These are phyloP conservation scores for Cepaea nemoralis DNA, from an alignment of 1,140 invertebrate genomes.

Conservation along the genomic window DNA sequence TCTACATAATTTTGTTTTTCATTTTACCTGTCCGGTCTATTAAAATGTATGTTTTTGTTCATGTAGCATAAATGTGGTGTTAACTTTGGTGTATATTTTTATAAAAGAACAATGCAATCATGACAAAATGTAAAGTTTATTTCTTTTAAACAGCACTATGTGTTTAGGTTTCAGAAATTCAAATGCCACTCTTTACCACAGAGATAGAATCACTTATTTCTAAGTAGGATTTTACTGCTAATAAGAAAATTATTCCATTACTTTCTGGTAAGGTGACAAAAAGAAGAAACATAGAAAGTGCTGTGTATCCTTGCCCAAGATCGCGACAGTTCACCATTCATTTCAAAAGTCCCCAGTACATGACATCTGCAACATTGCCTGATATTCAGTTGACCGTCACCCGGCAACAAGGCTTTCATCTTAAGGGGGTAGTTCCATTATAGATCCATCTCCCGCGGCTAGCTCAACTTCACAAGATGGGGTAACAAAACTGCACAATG, in stretches of 20 bases:
- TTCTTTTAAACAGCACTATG: no score
- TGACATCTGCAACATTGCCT: constrained; percentile 6
- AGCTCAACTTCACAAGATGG: not conserved
- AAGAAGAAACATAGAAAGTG: constrained; percentile 25
- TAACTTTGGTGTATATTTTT: no score
- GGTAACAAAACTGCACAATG: constrained; percentile 9
- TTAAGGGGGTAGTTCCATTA: constrained; percentile 23
- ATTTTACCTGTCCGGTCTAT: no score
- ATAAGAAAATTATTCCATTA: not conserved
- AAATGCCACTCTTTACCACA: no score
- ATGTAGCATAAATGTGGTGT: no score
- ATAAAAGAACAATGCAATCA: no score
- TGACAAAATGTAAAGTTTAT: no score
- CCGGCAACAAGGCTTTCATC: not conserved
- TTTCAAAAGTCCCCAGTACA: constrained; percentile 27
- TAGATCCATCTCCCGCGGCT: not conserved
- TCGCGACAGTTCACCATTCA: not conserved
- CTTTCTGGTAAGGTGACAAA: constrained; percentile 6
- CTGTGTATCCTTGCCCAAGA: not conserved
- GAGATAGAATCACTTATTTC: no score
- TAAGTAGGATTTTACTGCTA: not conserved
- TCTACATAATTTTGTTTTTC: no score
- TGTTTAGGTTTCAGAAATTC: no score
- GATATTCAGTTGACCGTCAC: not conserved
- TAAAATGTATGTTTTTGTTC: no score